Evolutionary conservation across 2,797 vertebrate genomes (phyloP).

Genomic region (Rhincodon typus): DNA sequence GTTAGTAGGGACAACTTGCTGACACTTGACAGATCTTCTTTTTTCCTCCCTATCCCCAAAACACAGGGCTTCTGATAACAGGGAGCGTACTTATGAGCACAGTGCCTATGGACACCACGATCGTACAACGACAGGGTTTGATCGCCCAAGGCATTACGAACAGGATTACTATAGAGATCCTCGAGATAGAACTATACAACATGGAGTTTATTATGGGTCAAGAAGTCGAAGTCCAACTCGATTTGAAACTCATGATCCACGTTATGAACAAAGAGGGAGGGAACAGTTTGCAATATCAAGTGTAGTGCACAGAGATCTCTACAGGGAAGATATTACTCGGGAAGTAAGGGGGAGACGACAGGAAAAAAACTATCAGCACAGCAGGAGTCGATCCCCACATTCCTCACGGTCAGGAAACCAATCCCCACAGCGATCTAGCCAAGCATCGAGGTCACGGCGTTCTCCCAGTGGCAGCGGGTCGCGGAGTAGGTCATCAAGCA

Average conservation of each 20-base stretch:
- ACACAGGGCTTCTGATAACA: conserved; percentile 85
- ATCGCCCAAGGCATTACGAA: conserved; percentile 94
- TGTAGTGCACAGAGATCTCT: conserved; percentile 95
- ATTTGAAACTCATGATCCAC: conserved; percentile 87
- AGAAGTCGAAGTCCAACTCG: conserved; percentile 92
- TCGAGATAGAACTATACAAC: conserved; percentile 80
- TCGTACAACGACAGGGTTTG: conserved; percentile 84
- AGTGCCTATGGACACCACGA: conserved; percentile 98
- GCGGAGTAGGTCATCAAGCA: conserved; percentile 88
- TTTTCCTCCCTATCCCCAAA: conserved; percentile 57
- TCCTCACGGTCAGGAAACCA: conserved; percentile 87
- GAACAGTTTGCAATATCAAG: conserved; percentile 92
- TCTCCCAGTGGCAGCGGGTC: conserved; percentile 88
- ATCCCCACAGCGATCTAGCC: conserved; percentile 85
- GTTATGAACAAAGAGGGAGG: conserved; percentile 86
- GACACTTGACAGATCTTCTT: conserved; percentile 53
- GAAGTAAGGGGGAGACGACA: conserved; percentile 84
- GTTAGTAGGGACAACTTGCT: not conserved
- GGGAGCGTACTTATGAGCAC: conserved; percentile 95
- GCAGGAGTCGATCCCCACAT: conserved; percentile 88
- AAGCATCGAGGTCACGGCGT: conserved; percentile 70
- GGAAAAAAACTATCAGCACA: conserved; percentile 86
- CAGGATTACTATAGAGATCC: conserved; percentile 94
- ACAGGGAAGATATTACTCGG: conserved; percentile 73
- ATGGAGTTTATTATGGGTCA: conserved; percentile 86